A percentile compares a stretch with the other conserved stretches of the same genome.
phyloP scores from a whole-genome alignment of 2,888 invertebrate genomes.

The Lasioglossum zephyrum region DNA sequence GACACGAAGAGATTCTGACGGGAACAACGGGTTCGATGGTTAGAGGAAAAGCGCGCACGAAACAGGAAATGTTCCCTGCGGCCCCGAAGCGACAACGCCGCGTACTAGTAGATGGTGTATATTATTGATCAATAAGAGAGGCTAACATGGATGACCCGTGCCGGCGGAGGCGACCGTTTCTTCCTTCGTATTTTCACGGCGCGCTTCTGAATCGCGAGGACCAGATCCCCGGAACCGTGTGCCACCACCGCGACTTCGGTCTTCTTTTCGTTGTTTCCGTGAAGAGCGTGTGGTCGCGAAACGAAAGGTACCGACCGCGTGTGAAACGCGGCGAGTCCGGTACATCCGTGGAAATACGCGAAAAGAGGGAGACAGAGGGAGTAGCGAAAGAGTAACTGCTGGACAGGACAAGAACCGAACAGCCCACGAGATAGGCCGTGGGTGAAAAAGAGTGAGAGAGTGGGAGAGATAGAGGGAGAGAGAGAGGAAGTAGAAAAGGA shows the following conservation, averaged over 20 bases:
- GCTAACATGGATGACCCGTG: conserved; percentile 81
- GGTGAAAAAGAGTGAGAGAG: conserved; percentile 32
- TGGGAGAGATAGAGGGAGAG: background rate
- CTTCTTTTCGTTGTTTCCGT: background rate
- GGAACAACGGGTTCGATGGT: background rate
- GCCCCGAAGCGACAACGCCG: conserved; percentile 73
- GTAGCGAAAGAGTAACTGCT: conserved; percentile 43
- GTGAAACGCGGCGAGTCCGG: conserved; percentile 50
- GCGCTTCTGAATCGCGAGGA: conserved; percentile 65
- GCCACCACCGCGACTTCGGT: conserved; percentile 38
- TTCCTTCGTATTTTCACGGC: conserved; percentile 78
- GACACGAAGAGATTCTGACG: no score
- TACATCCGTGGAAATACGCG: conserved; percentile 54
- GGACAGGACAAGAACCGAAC: conserved; percentile 19
- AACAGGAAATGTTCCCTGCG: conserved; percentile 47
- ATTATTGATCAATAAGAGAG: conserved; percentile 83
- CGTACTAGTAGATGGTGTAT: conserved; percentile 77
- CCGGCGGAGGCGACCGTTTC: conserved; percentile 81
- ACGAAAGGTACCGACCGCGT: conserved; percentile 42
- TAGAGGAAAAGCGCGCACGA: conserved; percentile 43
- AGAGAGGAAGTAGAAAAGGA: conserved; percentile 18
- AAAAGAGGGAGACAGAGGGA: conserved; percentile 58
- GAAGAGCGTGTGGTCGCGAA: conserved; percentile 15
- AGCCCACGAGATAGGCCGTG: conserved; percentile 28
- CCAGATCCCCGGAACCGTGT: conserved; percentile 31